Conservation (phyloP, 2,888 invertebrate species). For the Conchocele bisecta region DNA sequence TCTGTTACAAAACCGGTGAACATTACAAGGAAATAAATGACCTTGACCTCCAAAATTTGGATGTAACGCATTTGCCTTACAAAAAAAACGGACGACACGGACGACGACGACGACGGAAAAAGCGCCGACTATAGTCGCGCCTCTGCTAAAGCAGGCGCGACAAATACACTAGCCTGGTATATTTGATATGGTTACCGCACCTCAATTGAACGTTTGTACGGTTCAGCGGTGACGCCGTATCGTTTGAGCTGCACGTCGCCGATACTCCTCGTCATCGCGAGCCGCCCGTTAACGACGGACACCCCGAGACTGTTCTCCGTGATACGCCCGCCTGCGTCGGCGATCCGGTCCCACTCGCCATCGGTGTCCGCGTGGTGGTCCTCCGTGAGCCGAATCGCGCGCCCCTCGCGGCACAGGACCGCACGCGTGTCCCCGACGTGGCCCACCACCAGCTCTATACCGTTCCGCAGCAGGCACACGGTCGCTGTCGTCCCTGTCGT, state of each 20-base stretch:
- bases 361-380: slow-evolving; percentile 83
- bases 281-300: slow-evolving; percentile 83
- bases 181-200: slow-evolving; percentile 65
- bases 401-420: slow-evolving; percentile 84
- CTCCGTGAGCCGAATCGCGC: slow-evolving; percentile 82
- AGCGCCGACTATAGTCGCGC: no score
- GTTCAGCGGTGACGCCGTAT: slow-evolving; percentile 84
- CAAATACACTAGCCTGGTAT: neutral
- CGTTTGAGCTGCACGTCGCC: slow-evolving; percentile 84
- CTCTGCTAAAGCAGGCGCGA: no score
- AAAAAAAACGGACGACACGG: no score
- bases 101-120: no score
- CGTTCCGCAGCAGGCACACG: slow-evolving; percentile 84
- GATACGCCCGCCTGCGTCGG: slow-evolving; percentile 82
- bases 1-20: no score
- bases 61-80: no score
- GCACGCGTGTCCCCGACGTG: slow-evolving; percentile 85
- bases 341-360: slow-evolving; percentile 83
- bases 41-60: no score
- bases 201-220: slow-evolving; percentile 81
- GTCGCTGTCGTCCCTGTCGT: slow-evolving; percentile 84
- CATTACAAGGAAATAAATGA: no score
- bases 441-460: slow-evolving; percentile 83
- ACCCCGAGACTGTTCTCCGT: slow-evolving; percentile 82
- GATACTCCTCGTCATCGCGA: slow-evolving; percentile 84